Base-by-base conservation (phyloP, 2,888 invertebrate genomes). In the Plagiodera versicolora region DNA sequence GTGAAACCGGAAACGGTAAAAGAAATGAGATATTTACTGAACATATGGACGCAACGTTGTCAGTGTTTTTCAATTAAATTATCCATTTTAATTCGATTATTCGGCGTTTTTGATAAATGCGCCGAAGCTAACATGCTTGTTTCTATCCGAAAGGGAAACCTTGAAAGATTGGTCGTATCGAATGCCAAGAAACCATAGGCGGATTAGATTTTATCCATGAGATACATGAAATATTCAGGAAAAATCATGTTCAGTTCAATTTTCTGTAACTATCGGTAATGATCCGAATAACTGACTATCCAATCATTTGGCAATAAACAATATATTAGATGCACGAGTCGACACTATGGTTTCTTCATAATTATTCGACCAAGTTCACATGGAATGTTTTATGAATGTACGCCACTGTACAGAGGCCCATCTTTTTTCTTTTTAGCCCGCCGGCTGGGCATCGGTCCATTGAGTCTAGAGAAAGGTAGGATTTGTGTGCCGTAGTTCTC, bases 111-210 rank as follows among this genome's bases (percentile, higher is more conserved):
- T 14, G 14, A 14, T 14, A 39, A 39, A n/a, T 39, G 14, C 39
- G 39, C 39, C 39, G 39, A 39, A 14, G 39, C 39, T 39, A 39
- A 14, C 39, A 39, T 39, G 39, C n/a, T n/a, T n/a, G 39, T 39
- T 11, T 39, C 39, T 39, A n/a, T 14, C 32, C 14, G 14, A 14
- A 39, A 39, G n/a, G 44, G 44, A n/a, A 53, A 53, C 53, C 53
- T 53, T 53, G 53, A 53, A 53, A 45, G 53, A 53, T 53, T 53
- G 44, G 45, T 24, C 24, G 19, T 19, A 49, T 39, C 39, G 39
- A 16, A 53, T 53, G 44, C 28, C 53, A 44, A n/a, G 16, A 14
- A 20, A 14, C 19, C 53, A 53, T 45, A 44, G 53, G 44, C 53
- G 53, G 44, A 53, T 39, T 39, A 39, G 14, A 6, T 39, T 39